Evolutionary conservation across 2,888 invertebrate genomes (phyloP).

Genomic region (Ceriagrion tenellum): DNA sequence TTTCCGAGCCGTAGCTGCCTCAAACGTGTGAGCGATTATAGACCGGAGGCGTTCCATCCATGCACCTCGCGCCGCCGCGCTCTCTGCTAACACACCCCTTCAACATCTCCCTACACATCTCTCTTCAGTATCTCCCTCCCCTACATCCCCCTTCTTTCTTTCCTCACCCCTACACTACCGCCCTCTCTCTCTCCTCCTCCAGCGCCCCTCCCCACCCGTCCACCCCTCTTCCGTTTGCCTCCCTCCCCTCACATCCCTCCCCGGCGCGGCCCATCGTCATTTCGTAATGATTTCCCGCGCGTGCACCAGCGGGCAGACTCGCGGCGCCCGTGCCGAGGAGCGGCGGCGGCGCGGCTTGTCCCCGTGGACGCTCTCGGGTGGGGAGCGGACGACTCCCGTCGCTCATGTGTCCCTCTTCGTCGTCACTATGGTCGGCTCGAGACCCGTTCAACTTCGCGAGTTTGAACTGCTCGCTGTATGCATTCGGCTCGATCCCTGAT

Average conservation of each 20-base stretch:
- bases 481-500: too few relatives aligned
- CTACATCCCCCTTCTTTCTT: background rate
- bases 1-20: too few relatives aligned
- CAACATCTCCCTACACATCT: background rate
- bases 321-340: background rate
- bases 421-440: background rate
- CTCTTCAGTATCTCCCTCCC: background rate
- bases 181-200: background rate
- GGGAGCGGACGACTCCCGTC: background rate
- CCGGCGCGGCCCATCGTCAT: background rate
- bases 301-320: background rate
- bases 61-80: background rate
- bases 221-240: background rate
- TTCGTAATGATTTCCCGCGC: constrained; percentile 24
- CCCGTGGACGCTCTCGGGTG: background rate
- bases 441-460: background rate
- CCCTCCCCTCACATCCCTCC: background rate
- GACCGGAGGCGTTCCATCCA: too few relatives aligned
- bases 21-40: too few relatives aligned
- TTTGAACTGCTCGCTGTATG: too few relatives aligned
- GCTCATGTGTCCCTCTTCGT: background rate
- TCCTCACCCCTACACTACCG: background rate
- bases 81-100: background rate
- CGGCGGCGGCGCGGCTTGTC: background rate
- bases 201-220: background rate